These are phyloP conservation scores for Volucella inanis DNA, from an alignment of 2,888 invertebrate genomes.

Conservation along the genomic window DNA sequence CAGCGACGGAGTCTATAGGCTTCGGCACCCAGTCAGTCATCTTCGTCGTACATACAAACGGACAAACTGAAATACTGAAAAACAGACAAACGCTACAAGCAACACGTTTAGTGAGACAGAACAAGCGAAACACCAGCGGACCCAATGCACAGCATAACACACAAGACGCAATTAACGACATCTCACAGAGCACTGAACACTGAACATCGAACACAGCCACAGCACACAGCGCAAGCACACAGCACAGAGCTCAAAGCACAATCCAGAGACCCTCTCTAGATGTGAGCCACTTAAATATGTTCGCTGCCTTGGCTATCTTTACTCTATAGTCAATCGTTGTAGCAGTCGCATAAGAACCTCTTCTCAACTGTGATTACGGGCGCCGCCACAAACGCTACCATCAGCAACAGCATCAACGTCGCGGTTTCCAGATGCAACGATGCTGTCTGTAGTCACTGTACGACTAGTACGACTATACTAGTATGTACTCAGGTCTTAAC, in stretches of 20 bases:
- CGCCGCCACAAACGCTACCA: conserved; percentile 57
- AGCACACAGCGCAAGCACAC: conserved; percentile 3
- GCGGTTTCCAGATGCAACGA: conserved; percentile 54
- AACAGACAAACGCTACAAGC: conserved; percentile 65
- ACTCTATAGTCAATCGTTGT: conserved; percentile 12
- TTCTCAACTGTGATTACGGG: conserved; percentile 70
- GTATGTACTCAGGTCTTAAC: conserved; percentile 31
- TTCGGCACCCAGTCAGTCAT: conserved; percentile 47
- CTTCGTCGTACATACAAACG: conserved; percentile 31
- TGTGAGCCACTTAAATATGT: conserved; percentile 51
- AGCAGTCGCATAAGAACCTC: conserved; percentile 52
- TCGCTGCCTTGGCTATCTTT: conserved; percentile 37
- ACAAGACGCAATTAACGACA: conserved; percentile 70
- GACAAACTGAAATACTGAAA: conserved; percentile 7
- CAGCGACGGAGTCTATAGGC: conserved; percentile 12
- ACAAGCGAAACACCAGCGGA: conserved; percentile 60
- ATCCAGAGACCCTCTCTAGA: conserved; percentile 26
- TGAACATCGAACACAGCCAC: conserved; percentile 10
- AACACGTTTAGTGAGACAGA: conserved; percentile 72
- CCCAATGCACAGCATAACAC: conserved; percentile 37
- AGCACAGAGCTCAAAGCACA: not conserved
- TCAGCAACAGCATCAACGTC: conserved; percentile 29
- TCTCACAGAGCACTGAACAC: conserved; percentile 44
- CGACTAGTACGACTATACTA: too few species aligned
- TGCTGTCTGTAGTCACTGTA: not conserved